Conservation (phyloP, 2,888 invertebrate genomes). For the Phytoseiulus persimilis region DNA sequence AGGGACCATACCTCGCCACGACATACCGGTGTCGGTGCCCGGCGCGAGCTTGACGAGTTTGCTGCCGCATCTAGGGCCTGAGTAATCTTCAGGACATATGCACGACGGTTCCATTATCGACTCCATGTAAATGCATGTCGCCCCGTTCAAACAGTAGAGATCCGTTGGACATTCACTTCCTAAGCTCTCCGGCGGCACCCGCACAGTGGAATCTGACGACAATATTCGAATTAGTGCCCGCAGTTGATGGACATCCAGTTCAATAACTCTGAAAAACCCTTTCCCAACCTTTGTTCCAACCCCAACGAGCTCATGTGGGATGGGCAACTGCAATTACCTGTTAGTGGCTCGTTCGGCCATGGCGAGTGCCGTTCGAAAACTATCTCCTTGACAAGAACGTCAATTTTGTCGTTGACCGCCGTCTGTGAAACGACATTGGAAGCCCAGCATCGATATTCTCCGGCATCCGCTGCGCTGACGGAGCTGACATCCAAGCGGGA, state of each 20-base stretch:
- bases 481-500: conserved; percentile 15
- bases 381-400: not conserved
- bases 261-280: no score
- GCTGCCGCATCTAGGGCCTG: not conserved
- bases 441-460: conserved; percentile 10
- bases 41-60: conserved; percentile 19
- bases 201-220: not conserved
- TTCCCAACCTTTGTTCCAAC: no score
- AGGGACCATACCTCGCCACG: conserved; percentile 25
- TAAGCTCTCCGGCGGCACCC: not conserved
- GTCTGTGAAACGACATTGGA: conserved; percentile 18
- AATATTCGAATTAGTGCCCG: not conserved
- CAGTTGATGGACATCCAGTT: no score
- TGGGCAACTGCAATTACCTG: not conserved
- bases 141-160: conserved; percentile 18
- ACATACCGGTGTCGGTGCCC: conserved; percentile 30
- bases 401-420: not conserved
- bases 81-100: conserved; percentile 19
- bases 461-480: not conserved
- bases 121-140: conserved; percentile 24
- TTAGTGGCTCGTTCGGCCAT: not conserved
- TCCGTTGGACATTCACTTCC: not conserved
- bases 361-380: conserved; percentile 18
- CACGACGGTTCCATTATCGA: conserved; percentile 20
- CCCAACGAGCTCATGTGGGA: not conserved